Percentiles rank a stretch among this genome's conserved stretches.
These are phyloP conservation scores for Ophioninae sp. DNA, from an alignment of 2,888 invertebrate genomes.

Conservation along the genomic window DNA sequence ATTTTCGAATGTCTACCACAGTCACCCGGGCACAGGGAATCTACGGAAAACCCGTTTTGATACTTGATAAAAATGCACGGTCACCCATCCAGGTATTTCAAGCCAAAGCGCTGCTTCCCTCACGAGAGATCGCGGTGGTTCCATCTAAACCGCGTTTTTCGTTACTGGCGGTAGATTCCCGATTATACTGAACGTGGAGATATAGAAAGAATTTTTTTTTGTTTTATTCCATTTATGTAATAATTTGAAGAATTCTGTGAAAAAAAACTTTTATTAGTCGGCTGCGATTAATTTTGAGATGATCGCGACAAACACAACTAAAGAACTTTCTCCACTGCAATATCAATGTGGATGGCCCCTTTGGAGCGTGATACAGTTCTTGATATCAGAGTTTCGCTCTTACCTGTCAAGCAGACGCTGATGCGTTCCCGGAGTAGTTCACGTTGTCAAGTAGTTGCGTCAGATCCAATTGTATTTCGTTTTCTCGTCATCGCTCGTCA, in stretches of 20 bases:
- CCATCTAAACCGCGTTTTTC: background rate
- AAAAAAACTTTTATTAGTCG: background rate
- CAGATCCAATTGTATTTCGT: background rate
- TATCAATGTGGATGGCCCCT: background rate
- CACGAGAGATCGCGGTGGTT: background rate
- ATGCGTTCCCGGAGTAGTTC: background rate
- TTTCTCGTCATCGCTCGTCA: conserved; percentile 11
- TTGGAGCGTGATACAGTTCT: background rate
- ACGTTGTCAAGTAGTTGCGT: conserved; percentile 1
- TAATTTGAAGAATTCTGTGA: background rate
- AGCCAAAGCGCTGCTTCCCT: background rate
- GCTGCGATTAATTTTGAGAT: background rate
- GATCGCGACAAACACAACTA: background rate
- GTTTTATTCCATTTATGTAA: no score
- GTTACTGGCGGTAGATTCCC: background rate
- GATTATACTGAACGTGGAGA: background rate
- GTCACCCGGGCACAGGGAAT: background rate
- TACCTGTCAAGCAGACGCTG: background rate
- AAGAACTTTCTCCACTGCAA: background rate
- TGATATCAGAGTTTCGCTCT: background rate
- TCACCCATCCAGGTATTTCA: background rate
- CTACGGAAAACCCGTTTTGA: background rate
- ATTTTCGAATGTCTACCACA: background rate
- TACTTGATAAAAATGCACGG: background rate
- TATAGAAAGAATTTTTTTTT: no score